Evolutionary conservation across 2,888 invertebrate species (phyloP).

Genomic region (Myopa tessellatipennis): DNA sequence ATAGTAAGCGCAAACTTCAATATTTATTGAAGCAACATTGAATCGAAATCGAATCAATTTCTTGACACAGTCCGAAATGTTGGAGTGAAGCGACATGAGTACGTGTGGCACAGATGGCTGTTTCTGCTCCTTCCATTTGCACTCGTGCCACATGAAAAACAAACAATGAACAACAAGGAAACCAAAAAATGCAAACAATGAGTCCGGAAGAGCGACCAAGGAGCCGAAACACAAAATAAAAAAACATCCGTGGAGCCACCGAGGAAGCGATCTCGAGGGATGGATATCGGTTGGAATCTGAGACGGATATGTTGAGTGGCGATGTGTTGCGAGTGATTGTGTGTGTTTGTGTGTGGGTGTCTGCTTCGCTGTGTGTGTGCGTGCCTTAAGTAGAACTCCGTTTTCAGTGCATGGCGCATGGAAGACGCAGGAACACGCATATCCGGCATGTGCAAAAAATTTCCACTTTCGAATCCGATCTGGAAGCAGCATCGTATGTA

Average conservation of each 20-base stretch:
- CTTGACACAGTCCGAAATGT: no score
- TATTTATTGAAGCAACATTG: no score
- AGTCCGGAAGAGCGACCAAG: neutral
- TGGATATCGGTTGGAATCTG: slow-evolving; percentile 26
- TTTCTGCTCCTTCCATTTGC: neutral
- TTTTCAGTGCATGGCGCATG: slow-evolving; percentile 1
- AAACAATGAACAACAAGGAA: no score
- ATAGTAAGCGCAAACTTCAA: no score
- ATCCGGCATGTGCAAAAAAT: slow-evolving; percentile 59
- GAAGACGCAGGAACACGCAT: slow-evolving; percentile 43
- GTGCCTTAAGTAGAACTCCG: neutral
- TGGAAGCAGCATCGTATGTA: neutral
- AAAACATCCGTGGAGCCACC: neutral
- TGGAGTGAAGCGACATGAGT: no score
- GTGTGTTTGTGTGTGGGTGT: neutral
- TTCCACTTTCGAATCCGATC: slow-evolving; percentile 42
- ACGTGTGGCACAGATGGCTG: no score
- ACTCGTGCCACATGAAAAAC: neutral
- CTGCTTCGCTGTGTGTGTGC: neutral
- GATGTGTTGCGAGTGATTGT: slow-evolving; percentile 16
- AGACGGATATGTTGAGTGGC: slow-evolving; percentile 5
- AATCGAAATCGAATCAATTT: no score
- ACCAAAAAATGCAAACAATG: neutral
- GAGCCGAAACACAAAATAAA: neutral
- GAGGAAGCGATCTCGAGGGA: neutral